phyloP scores from a whole-genome alignment of 2,797 vertebrate genomes.

The Glossophaga mutica region DNA sequence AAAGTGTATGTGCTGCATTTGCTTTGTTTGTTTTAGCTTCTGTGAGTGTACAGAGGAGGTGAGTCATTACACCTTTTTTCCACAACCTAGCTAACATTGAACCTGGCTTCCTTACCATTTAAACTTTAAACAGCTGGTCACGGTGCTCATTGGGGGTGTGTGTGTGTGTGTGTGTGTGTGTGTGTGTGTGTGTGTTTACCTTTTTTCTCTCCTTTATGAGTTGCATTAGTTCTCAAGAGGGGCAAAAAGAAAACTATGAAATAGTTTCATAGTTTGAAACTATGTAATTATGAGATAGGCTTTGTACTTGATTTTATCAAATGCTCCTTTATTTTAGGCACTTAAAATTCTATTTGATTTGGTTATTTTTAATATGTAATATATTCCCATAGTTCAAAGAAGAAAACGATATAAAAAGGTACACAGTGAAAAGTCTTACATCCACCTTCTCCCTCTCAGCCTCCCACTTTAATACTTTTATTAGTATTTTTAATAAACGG shows the following conservation, averaged over 20 bases:
- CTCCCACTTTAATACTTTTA: background rate
- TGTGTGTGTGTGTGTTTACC: background rate
- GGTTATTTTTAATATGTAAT: background rate
- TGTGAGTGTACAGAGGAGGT: background rate
- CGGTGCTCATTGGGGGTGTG: background rate
- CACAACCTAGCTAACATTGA: background rate
- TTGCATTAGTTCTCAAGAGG: background rate
- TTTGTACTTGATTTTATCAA: background rate
- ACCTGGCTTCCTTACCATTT: background rate
- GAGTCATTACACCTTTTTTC: background rate
- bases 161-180: background rate
- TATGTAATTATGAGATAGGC: background rate
- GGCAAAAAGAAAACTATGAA: background rate
- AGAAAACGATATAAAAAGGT: background rate
- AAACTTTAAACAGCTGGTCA: background rate
- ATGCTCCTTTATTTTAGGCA: background rate
- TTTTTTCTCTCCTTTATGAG: background rate
- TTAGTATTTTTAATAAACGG: background rate
- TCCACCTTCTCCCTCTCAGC: background rate
- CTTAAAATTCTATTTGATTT: background rate
- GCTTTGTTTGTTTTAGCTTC: conserved; percentile 8
- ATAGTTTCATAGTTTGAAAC: no score
- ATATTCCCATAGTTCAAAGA: background rate
- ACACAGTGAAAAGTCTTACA: background rate
- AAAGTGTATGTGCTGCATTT: background rate